Evolutionary conservation across 2,113 vertebrate genomes (phyloP), one percentile per base, ranked within the genome.

Genomic region (Abramis brama): DNA sequence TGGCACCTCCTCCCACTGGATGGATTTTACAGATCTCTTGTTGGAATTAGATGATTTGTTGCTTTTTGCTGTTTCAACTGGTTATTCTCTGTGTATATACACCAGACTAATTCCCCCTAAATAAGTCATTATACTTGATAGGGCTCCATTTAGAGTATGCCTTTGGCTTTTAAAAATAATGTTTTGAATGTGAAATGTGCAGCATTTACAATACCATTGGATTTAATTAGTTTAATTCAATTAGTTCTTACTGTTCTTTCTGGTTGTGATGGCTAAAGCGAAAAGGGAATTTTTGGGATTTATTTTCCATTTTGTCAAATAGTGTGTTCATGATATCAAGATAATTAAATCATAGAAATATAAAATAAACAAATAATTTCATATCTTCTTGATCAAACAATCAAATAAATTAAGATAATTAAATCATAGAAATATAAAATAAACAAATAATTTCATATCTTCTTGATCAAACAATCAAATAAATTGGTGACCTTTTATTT

Each of bases 211-310:
- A 25, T 74, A 15, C 39, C 43, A 47, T 7, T 45, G 71, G 12
- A 47, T 45, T 74, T 15, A 25, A 74, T 47, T 74, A 3, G 71
- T 74, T 45, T 74, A 25, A 45, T 47, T 45, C 1, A 45, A 2
- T 39, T 39, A 71, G 33, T 71, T 71, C 9, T 21, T 39, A n/a
- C 10, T 62, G 57, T 17, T 45, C n/a, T 19, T 62, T 80, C 57
- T 80, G 21, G 12, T 64, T 80, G 57, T 19, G 59, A 27, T 80
- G 33, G 78, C 27, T 60, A 79, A 80, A 80, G 59, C 6, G 2
- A 60, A 79, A 60, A 39, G 33, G 12, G 21, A 79, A 36, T 79
- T 79, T 11, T 57, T 36, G 52, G 33, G 19, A 59, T 78, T 36
- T 6, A 23, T 55, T 78, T 57, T 78, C 7, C 3, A 10, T 76